Percentiles rank a stretch among this genome's conserved stretches.
Conservation (phyloP, 2,797 vertebrate genomes). For the Halcyon badia region DNA sequence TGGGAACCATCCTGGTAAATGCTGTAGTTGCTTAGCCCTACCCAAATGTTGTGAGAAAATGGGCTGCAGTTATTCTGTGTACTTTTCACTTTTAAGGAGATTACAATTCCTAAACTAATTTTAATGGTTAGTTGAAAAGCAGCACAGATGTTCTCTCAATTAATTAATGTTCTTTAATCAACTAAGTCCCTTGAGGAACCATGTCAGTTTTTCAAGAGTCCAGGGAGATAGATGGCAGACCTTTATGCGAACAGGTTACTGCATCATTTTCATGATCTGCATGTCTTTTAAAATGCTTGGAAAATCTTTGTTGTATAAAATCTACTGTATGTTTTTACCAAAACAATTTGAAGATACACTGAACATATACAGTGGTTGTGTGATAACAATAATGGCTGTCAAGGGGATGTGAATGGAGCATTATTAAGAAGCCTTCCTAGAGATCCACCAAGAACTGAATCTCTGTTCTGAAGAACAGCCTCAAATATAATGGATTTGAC, state of each 20-base stretch:
- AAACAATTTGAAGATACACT: neutral
- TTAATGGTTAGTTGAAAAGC: conserved; percentile 41
- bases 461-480: neutral
- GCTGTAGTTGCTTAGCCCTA: neutral
- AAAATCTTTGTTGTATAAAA: neutral
- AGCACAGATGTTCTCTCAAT: conserved; percentile 62
- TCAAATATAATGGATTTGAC: neutral
- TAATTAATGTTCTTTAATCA: conserved; percentile 67
- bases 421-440: neutral
- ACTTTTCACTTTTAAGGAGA: neutral
- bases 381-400: neutral
- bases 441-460: neutral
- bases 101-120: conserved; percentile 24
- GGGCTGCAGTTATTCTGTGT: neutral
- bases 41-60: neutral
- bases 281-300: neutral
- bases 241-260: conserved; percentile 11
- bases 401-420: neutral
- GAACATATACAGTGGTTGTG: neutral
- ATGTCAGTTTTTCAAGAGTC: conserved; percentile 36
- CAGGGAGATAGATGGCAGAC: neutral
- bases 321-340: neutral
- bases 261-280: neutral
- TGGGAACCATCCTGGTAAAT: neutral
- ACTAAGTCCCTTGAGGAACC: neutral